Evolutionary conservation across 1,140 invertebrate genomes (phyloP), one percentile per base, ranked within the genome.

Genomic region (Sipha flava): DNA sequence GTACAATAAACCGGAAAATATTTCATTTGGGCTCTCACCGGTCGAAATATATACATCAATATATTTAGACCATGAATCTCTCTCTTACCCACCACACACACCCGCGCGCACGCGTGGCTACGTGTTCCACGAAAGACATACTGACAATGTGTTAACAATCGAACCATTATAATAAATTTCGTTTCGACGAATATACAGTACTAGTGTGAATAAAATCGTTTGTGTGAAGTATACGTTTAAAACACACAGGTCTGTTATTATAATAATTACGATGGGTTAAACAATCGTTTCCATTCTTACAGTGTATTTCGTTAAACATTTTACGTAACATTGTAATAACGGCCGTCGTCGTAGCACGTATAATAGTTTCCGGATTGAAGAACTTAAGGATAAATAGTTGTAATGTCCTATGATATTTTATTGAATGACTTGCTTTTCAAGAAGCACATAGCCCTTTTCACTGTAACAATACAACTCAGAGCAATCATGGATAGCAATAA

Each of bases 231-330:
- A 62, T 62, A 16, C 18, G 29, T 62, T 62, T 62, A n/a, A 34
- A 62, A 62, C 59, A 37, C 18, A 62, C 29, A 12, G 34, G 59
- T 34, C 29, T 62, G n/a, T 62, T n/a, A 62, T 62, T 62, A 62
- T 62, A 62, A 62, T 62, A 62, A 62, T 62, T 62, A 62, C 59
- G 59, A 62, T n/a, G n/a, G n/a, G 59, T 62, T 62, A 62, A 34
- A 62, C 59, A 62, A 62, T 62, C 29, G 59, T 62, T 62, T 62
- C 18, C 31, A n/a, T 62, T 34, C n/a, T 62, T n/a, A 62, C 29
- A 34, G 9, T 18, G 31, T n/a, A 62, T 62, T 37, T 10, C 18
- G 59, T 62, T 34, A 34, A 62, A n/a, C 29, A 62, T 18, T 18
- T 34, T 10, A n/a, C 10, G 9, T 62, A 34, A 1, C 9, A 21